Evolutionary conservation across 1,140 invertebrate genomes (phyloP), one percentile per base, ranked within the genome.

Genomic region (Cyrtorhinus lividipennis): DNA sequence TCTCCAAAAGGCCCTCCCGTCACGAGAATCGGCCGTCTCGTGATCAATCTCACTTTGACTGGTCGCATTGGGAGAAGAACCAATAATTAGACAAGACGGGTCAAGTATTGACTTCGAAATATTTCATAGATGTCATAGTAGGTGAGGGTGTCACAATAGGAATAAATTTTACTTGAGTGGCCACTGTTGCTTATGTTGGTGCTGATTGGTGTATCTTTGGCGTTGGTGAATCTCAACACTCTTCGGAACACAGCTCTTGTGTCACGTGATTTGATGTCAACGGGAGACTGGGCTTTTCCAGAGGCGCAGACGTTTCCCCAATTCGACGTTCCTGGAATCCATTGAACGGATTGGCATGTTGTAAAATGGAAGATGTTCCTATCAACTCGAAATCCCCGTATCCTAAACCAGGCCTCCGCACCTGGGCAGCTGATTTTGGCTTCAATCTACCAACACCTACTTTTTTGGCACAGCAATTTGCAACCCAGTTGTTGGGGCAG

Each of bases 171-270:
- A 53, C 48, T 22, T 8, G 48, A 53, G 20, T 53, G 48, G 8
- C 48, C 48, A 22, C 48, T 53, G 48, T 53, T 53, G 48, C 10
- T 53, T 5, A 53, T 53, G 48, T 53, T 53, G 20, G 48, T 53
- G 48, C 18, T 53, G 5, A 10, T 10, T 5, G 48, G 48, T 10
- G 20, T 53, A 10, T 53, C 10, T 20, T 8, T 22, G 10, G 20
- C 12, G 5, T 20, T 20, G 20, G 8, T 5, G 20, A 53, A 53
- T 53, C 48, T 10, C 10, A 53, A 20, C 10, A 53, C 20, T 53
- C 48, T 8, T 53, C 48, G 8, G 48, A 10, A 22, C 5, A 53
- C 48, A 5, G 48, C 12, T 5, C 10, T 20, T 3, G 48, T 22
- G 8, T 53, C 20, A 3, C 20, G 10, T 5, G 48, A 5, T 53